A percentile compares a stretch with the other conserved stretches of the same genome.
phyloP scores from a whole-genome alignment of 2,888 invertebrate genomes.

The Penaeus monodon region DNA sequence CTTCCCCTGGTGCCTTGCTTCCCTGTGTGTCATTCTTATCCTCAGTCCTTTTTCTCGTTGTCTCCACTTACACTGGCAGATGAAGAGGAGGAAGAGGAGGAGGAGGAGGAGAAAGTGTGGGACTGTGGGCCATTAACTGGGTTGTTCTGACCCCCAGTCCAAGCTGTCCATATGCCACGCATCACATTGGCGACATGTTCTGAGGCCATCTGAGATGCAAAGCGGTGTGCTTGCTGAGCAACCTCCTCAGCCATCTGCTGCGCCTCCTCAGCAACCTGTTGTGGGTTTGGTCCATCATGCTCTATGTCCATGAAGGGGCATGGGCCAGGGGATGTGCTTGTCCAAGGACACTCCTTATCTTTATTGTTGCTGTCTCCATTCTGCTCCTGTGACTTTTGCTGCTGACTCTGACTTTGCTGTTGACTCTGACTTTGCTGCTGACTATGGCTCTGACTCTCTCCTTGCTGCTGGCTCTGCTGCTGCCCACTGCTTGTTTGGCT shows the following conservation, averaged over 20 bases:
- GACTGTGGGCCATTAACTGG: background rate
- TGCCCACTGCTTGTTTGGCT: slow-evolving; percentile 7
- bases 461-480: slow-evolving; percentile 9
- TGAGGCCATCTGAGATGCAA: slow-evolving; percentile 59
- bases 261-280: slow-evolving; percentile 46
- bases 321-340: background rate
- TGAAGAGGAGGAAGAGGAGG: slow-evolving; percentile 22
- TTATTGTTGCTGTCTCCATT: background rate
- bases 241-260: slow-evolving; percentile 47
- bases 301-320: slow-evolving; percentile 44
- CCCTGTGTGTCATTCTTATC: background rate
- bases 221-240: slow-evolving; percentile 51
- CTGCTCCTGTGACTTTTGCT: slow-evolving; percentile 4
- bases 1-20: slow-evolving; percentile 15
- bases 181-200: slow-evolving; percentile 60
- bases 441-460: slow-evolving; percentile 11
- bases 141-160: slow-evolving; percentile 40
- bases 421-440: slow-evolving; percentile 27
- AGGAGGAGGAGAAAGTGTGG: background rate
- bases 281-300: slow-evolving; percentile 27
- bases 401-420: slow-evolving; percentile 15
- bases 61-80: slow-evolving; percentile 26
- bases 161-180: slow-evolving; percentile 62
- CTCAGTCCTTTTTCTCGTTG: background rate
- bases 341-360: slow-evolving; percentile 27